Evolutionary conservation across 2,888 invertebrate species (phyloP).

Genomic region (Oxyteleia sp.): DNA sequence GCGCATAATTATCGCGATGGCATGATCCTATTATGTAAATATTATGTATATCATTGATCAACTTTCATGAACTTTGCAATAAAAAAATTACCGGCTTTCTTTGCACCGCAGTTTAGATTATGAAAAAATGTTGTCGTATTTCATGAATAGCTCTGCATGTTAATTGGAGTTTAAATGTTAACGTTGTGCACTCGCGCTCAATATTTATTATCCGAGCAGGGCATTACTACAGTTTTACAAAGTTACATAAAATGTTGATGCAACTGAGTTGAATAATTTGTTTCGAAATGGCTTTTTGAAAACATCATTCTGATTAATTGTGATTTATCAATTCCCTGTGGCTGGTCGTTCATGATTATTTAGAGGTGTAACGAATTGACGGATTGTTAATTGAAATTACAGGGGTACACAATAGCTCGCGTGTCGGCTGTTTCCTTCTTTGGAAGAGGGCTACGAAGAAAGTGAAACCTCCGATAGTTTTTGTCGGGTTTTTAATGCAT

Average conservation of each 20-base stretch:
- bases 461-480: conserved; percentile 28
- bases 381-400: conserved; percentile 47
- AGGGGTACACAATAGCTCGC: conserved; percentile 28
- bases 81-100: conserved; percentile 56
- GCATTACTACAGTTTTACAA: conserved; percentile 42
- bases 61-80: conserved; percentile 66
- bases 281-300: conserved; percentile 27
- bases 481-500: conserved; percentile 27
- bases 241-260: conserved; percentile 49
- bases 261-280: conserved; percentile 34
- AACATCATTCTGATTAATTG: conserved; percentile 37
- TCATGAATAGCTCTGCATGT: conserved; percentile 68
- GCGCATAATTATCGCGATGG: conserved; percentile 54
- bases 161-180: conserved; percentile 63
- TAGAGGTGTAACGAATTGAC: conserved; percentile 46
- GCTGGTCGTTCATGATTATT: conserved; percentile 47
- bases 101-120: conserved; percentile 56
- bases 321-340: conserved; percentile 41
- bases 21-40: conserved; percentile 68
- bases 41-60: conserved; percentile 68
- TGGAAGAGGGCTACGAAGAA: conserved; percentile 23
- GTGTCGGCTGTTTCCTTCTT: conserved; percentile 25
- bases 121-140: conserved; percentile 66
- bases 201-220: conserved; percentile 53
- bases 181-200: conserved; percentile 31